phyloP scores from a whole-genome alignment of 1,140 invertebrate species.

The Cydia splendana region DNA sequence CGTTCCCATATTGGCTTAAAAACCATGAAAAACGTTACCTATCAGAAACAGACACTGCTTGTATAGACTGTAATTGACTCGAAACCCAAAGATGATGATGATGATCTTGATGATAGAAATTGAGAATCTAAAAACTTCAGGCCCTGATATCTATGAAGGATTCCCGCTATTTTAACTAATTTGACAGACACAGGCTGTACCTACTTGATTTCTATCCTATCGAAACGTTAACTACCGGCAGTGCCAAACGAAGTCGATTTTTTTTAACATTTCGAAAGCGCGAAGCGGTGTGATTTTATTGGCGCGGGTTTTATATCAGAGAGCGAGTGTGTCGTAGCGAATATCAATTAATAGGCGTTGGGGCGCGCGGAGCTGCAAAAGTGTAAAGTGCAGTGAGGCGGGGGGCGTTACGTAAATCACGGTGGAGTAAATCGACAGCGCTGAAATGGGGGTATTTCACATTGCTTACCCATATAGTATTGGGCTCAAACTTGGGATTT shows the following conservation, averaged over 20 bases:
- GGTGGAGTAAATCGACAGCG: constrained; percentile 60
- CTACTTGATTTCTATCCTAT: background rate
- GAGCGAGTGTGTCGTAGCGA: constrained; percentile 49
- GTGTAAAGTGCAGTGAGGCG: constrained; percentile 74
- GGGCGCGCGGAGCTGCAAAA: constrained; percentile 71
- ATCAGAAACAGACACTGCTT: too few species aligned
- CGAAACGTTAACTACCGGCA: background rate
- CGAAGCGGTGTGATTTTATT: constrained; percentile 36
- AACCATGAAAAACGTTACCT: too few species aligned
- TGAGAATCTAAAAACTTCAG: too few species aligned
- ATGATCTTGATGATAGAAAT: too few species aligned
- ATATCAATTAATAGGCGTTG: constrained; percentile 72
- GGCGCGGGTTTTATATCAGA: constrained; percentile 38
- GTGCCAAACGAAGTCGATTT: background rate
- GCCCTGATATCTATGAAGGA: background rate
- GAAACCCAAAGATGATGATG: too few species aligned
- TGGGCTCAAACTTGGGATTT: background rate
- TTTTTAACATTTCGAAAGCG: constrained; percentile 36
- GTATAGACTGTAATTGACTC: too few species aligned
- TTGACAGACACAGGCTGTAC: background rate
- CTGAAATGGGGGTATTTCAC: constrained; percentile 50
- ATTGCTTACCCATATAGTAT: constrained; percentile 9
- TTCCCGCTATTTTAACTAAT: background rate
- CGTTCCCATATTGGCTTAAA: too few species aligned
- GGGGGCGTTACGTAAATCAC: constrained; percentile 70